phyloP scores from a whole-genome alignment of 2,797 vertebrate species.

The Cossypha heuglini region DNA sequence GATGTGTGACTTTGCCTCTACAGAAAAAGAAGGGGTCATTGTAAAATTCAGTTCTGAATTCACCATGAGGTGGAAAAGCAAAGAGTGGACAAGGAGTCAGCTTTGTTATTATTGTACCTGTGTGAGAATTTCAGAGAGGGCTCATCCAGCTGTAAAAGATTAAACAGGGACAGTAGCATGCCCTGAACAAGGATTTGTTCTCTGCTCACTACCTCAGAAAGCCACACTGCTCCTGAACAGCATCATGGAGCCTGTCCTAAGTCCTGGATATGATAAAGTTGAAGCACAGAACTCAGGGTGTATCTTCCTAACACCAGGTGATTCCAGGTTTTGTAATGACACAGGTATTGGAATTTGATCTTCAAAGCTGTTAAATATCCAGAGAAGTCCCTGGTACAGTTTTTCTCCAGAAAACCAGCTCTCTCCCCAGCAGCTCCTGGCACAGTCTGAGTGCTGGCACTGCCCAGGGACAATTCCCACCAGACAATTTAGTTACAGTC shows the following conservation, averaged over 20 bases:
- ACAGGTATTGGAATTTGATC: neutral
- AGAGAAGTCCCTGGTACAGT: neutral
- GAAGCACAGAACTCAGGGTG: neutral
- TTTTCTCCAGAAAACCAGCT: neutral
- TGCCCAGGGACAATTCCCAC: neutral
- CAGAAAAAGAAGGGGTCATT: neutral
- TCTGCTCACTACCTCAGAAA: conserved; percentile 48
- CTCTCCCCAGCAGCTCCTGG: neutral
- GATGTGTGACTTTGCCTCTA: neutral
- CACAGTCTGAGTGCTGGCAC: neutral
- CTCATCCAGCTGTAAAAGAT: neutral
- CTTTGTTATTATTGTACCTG: neutral
- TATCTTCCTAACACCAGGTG: neutral
- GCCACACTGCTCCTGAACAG: neutral
- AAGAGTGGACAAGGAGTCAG: neutral
- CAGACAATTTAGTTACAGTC: neutral
- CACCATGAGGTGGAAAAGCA: neutral
- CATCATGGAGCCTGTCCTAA: neutral
- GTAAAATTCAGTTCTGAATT: neutral
- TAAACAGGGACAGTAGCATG: neutral
- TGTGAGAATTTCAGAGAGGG: neutral
- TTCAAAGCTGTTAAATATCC: neutral
- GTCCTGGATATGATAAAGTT: neutral
- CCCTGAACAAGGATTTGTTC: neutral
- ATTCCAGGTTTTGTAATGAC: neutral